phyloP scores from a whole-genome alignment of 2,797 vertebrate genomes.

The Molossus molossus region DNA sequence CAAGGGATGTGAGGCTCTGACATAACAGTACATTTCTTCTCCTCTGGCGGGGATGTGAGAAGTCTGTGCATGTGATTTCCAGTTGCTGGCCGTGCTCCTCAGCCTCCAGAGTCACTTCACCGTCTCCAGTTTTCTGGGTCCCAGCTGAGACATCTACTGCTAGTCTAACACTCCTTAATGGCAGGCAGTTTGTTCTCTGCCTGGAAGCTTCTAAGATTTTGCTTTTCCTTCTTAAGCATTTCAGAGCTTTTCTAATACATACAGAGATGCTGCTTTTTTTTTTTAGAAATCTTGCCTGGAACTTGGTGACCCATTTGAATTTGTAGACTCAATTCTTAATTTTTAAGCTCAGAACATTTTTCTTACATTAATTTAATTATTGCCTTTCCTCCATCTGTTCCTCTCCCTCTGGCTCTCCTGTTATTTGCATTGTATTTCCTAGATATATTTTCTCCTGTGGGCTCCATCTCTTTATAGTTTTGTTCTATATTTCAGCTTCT shows the following conservation, averaged over 20 bases:
- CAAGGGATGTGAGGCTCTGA: background rate
- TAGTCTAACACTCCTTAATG: background rate
- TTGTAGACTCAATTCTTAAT: conserved; percentile 36
- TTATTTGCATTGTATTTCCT: conserved; percentile 4
- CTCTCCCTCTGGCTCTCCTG: conserved; percentile 25
- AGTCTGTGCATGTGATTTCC: background rate
- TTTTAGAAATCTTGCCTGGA: conserved; percentile 15
- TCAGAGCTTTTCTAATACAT: background rate
- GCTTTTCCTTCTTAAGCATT: background rate
- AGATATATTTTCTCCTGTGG: background rate
- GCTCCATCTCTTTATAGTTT: conserved; percentile 35
- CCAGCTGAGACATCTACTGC: background rate
- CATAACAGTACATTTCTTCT: background rate
- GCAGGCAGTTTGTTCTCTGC: background rate
- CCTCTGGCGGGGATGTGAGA: background rate
- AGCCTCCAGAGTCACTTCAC: background rate
- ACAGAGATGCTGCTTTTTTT: background rate
- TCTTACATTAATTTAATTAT: conserved; percentile 22
- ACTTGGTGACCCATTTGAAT: conserved; percentile 29
- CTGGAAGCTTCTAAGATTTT: conserved; percentile 47
- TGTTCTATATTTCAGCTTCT: conserved; percentile 24
- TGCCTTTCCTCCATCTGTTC: conserved; percentile 52
- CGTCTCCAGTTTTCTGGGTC: background rate
- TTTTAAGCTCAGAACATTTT: conserved; percentile 47
- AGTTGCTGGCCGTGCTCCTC: background rate